Conservation (phyloP, 2,113 vertebrate species). For the human (Homo sapiens) region DNA sequence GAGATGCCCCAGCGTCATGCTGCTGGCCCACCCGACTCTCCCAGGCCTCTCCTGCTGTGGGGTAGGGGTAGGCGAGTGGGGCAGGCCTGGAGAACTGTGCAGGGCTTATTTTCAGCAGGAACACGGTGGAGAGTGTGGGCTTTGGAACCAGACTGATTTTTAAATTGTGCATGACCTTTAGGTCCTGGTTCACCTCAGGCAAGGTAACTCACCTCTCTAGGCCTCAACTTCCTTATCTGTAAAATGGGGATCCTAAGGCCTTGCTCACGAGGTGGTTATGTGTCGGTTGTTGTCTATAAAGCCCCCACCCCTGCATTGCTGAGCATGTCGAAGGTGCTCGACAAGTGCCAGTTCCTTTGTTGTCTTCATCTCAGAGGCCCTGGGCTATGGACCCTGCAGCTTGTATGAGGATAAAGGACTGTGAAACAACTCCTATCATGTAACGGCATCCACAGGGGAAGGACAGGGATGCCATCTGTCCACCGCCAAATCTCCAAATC, state of each 20-base stretch:
- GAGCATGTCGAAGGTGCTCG: fast-evolving
- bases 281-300: not conserved
- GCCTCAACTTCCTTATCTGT: not conserved
- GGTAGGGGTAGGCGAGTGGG: not conserved
- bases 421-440: not conserved
- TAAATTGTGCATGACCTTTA: not conserved
- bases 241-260: not conserved
- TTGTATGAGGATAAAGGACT: not conserved
- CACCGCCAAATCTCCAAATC: not conserved
- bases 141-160: not conserved
- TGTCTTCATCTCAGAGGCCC: not conserved
- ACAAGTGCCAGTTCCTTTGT: not conserved
- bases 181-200: not conserved
- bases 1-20: fast-evolving
- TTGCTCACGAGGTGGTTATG: not conserved
- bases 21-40: not conserved
- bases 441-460: not conserved
- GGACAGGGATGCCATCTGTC: not conserved
- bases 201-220: not conserved
- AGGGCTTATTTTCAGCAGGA: not conserved
- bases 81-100: not conserved
- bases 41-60: not conserved
- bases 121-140: too few relatives aligned
- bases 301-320: not conserved
- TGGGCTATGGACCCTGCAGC: not conserved